Evolutionary conservation across 2,797 vertebrate species (phyloP).

Genomic region (Danio choprae): DNA sequence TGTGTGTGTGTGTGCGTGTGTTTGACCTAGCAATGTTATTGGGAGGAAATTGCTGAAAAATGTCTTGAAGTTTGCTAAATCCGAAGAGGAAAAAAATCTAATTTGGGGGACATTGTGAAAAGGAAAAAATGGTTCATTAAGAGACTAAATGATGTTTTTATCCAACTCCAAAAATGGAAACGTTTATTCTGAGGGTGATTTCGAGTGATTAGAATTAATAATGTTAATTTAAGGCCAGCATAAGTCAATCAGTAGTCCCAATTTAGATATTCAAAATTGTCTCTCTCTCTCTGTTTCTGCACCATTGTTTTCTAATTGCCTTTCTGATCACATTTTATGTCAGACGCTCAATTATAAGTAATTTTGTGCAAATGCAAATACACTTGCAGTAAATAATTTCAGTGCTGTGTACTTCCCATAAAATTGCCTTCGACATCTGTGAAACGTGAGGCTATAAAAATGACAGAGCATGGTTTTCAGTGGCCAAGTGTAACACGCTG

Average conservation of each 20-base stretch:
- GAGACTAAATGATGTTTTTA: neutral
- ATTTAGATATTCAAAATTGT: neutral
- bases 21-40: slow-evolving; percentile 33
- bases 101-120: slow-evolving; percentile 7
- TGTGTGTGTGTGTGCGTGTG: slow-evolving; percentile 39
- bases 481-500: slow-evolving; percentile 39
- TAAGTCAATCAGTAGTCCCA: neutral
- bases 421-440: slow-evolving; percentile 14
- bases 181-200: neutral
- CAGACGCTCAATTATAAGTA: slow-evolving; percentile 11
- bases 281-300: neutral
- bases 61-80: slow-evolving; percentile 25
- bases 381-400: slow-evolving; percentile 32
- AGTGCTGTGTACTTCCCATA: slow-evolving; percentile 11
- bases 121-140: neutral
- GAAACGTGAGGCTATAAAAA: slow-evolving; percentile 20
- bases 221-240: slow-evolving; percentile 1
- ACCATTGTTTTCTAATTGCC: slow-evolving; percentile 29
- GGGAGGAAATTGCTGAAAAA: slow-evolving; percentile 17
- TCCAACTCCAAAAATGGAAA: neutral
- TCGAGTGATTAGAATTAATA: neutral
- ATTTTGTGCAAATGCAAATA: slow-evolving; percentile 29
- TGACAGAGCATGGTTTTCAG: slow-evolving; percentile 43
- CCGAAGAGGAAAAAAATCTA: neutral
- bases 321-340: slow-evolving; percentile 28